Evolutionary conservation across 2,797 vertebrate genomes (phyloP).

Genomic region (Pyrrhura leucotis): DNA sequence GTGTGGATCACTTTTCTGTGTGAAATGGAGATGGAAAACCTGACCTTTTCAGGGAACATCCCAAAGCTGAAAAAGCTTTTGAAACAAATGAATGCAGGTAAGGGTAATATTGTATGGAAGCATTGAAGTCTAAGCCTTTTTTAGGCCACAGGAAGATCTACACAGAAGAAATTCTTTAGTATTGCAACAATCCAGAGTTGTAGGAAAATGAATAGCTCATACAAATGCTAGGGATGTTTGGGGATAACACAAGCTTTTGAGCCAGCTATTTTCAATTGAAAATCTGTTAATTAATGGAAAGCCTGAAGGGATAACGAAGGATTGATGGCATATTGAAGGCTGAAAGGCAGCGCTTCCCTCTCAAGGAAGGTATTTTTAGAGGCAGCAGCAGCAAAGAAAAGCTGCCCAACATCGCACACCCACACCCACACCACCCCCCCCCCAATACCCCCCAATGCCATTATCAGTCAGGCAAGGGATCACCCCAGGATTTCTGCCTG

Average conservation of each 20-base stretch:
- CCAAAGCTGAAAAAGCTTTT: not conserved
- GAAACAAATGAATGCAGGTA: not conserved
- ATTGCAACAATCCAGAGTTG: not conserved
- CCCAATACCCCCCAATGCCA: not conserved
- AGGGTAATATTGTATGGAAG: not conserved
- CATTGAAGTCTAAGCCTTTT: not conserved
- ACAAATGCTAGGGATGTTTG: not conserved
- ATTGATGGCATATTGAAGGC: not conserved
- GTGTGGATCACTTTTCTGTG: not conserved
- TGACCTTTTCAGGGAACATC: not conserved
- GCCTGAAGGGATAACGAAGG: constrained; percentile 1
- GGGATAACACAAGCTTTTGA: not conserved
- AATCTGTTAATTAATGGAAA: constrained; percentile 46
- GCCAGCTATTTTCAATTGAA: not conserved
- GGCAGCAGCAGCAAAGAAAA: not conserved
- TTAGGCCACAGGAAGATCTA: not conserved
- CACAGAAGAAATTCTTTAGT: not conserved
- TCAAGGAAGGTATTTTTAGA: not conserved
- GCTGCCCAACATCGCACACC: not conserved
- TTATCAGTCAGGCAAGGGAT: not conserved
- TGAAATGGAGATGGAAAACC: not conserved
- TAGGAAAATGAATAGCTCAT: not conserved
- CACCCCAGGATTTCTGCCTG: not conserved
- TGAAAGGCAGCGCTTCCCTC: not conserved
- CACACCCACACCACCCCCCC: fast-evolving